Evolutionary conservation across 2,888 invertebrate species (phyloP).

Genomic region (Drosophila mimetica): DNA sequence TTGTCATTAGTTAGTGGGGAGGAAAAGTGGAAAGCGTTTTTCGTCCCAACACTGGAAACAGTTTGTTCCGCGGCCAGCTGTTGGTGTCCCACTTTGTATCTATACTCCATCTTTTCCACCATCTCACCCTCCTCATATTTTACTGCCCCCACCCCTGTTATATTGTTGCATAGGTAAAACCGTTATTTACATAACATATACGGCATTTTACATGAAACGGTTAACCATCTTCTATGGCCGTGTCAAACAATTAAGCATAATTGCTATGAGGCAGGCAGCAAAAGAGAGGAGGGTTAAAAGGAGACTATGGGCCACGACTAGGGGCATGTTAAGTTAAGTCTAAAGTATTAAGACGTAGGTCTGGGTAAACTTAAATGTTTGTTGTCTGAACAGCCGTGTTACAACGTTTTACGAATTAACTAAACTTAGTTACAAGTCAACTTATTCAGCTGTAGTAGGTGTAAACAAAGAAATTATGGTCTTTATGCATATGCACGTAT

Average conservation of each 20-base stretch:
- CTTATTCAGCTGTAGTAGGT: neutral
- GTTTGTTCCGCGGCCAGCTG: conserved; percentile 54
- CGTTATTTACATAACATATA: conserved; percentile 57
- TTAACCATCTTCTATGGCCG: conserved; percentile 31
- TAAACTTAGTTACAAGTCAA: neutral
- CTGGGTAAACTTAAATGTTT: conserved; percentile 1
- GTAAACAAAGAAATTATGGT: neutral
- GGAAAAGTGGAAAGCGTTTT: conserved; percentile 12
- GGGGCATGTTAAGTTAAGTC: conserved; percentile 1
- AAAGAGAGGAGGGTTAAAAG: too few species aligned
- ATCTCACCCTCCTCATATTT: conserved; percentile 2
- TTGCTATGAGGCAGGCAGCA: conserved; percentile 18
- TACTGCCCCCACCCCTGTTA: conserved; percentile 4
- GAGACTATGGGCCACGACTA: neutral
- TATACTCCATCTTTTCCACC: neutral
- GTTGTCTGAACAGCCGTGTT: neutral
- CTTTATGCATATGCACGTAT: neutral
- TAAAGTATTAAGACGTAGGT: neutral
- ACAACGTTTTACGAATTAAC: neutral
- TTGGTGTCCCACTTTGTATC: conserved; percentile 33
- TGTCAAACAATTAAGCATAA: conserved; percentile 46
- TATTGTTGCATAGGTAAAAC: conserved; percentile 16
- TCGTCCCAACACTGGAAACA: conserved; percentile 45
- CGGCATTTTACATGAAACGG: conserved; percentile 44
- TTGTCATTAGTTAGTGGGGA: conserved; percentile 52